Evolutionary conservation across 2,888 invertebrate species (phyloP).

Genomic region (Acanthosepion lycidas): DNA sequence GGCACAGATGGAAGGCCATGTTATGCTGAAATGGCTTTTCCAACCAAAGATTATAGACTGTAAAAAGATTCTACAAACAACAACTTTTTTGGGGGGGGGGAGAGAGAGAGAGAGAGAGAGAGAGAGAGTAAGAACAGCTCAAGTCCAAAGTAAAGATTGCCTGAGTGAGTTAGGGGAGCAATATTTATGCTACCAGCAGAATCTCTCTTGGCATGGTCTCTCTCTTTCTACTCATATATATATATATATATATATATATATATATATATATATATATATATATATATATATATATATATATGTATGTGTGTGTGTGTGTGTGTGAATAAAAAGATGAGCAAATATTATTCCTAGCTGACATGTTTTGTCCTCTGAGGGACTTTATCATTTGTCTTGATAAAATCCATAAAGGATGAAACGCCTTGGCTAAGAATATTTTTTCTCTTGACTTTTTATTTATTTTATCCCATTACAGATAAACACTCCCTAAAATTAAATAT

Average conservation of each 20-base stretch:
- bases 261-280: neutral
- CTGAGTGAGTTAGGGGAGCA: neutral
- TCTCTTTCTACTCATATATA: neutral
- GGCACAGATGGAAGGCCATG: neutral
- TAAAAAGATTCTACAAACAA: neutral
- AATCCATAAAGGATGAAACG: too few relatives aligned
- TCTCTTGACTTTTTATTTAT: too few relatives aligned
- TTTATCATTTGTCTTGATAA: too few relatives aligned
- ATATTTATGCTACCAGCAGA: neutral
- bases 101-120: too few relatives aligned
- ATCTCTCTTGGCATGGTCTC: neutral
- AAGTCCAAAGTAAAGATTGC: neutral
- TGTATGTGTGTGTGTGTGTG: too few relatives aligned
- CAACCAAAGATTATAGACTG: neutral
- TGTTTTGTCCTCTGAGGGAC: too few relatives aligned
- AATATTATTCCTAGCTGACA: too few relatives aligned
- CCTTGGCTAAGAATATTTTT: too few relatives aligned
- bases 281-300: too few relatives aligned
- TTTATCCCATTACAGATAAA: too few relatives aligned
- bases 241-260: neutral
- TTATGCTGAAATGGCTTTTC: neutral
- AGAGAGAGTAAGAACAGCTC: neutral
- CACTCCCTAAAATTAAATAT: neutral
- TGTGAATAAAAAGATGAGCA: too few relatives aligned
- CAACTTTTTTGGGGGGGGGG: neutral